Conservation (phyloP, 2,888 invertebrate species). For the Fragum fragum region DNA sequence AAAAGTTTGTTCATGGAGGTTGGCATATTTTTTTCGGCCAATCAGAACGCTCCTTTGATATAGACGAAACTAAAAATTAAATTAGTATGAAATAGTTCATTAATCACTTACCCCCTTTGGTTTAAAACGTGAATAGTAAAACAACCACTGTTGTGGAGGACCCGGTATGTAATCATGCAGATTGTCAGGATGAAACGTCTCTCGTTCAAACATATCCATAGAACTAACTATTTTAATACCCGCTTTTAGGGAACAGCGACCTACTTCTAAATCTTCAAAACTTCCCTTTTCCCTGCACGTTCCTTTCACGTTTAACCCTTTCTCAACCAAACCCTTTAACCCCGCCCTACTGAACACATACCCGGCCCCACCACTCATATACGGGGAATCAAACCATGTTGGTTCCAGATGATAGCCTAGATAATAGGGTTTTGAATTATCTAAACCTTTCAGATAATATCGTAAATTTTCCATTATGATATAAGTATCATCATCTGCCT, state of each 20-base stretch:
- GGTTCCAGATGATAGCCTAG: constrained; percentile 63
- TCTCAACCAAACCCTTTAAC: constrained; percentile 53
- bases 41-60: no score
- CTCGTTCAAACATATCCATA: constrained; percentile 61
- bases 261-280: constrained; percentile 65
- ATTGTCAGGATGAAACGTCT: constrained; percentile 65
- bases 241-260: constrained; percentile 53
- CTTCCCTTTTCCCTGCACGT: constrained; percentile 54
- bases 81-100: no score
- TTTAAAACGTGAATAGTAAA: constrained; percentile 61
- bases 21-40: no score
- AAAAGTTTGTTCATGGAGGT: no score
- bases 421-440: constrained; percentile 50
- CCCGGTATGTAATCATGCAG: constrained; percentile 61
- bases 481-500: constrained; percentile 67
- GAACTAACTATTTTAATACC: constrained; percentile 60
- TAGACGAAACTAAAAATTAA: no score
- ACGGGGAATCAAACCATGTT: constrained; percentile 59
- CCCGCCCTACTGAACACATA: constrained; percentile 64
- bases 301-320: constrained; percentile 52
- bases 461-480: constrained; percentile 65
- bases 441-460: constrained; percentile 44
- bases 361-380: constrained; percentile 68
- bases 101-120: constrained; percentile 68
- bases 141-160: constrained; percentile 64